Percentiles rank a stretch among this genome's conserved stretches.
Conservation (phyloP, 2,113 vertebrate genomes). For the Chaetura pelagica region DNA sequence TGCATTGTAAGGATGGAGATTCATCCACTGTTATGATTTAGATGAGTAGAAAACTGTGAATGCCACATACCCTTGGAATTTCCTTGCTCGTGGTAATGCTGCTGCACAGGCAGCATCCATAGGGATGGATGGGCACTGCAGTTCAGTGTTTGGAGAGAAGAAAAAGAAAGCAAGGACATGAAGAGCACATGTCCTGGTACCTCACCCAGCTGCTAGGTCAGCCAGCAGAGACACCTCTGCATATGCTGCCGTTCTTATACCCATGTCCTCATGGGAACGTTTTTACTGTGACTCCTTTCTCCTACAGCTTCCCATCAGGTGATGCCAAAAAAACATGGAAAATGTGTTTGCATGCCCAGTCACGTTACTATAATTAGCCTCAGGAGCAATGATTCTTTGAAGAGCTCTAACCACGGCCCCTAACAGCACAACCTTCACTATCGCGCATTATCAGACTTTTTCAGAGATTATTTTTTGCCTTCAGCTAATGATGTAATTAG, state of each 20-base stretch:
- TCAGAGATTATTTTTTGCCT: neutral
- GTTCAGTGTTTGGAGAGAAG: neutral
- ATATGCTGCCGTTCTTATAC: accelerated
- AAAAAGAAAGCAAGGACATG: neutral
- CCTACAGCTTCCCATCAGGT: constrained; percentile 36
- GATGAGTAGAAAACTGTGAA: neutral
- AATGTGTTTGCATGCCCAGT: constrained; percentile 38
- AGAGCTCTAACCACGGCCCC: neutral
- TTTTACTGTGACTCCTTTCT: neutral
- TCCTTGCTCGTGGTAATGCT: accelerated
- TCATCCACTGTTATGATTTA: accelerated
- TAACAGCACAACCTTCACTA: neutral
- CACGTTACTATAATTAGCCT: constrained; percentile 28
- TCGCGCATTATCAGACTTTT: neutral
- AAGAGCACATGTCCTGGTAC: neutral
- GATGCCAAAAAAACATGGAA: constrained; percentile 35
- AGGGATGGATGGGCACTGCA: neutral
- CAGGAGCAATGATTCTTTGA: neutral
- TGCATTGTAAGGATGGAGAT: neutral
- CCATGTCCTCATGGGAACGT: neutral
- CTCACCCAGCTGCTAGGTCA: neutral
- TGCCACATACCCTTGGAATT: neutral
- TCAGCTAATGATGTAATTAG: neutral
- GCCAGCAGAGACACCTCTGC: accelerated
- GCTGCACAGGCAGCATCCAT: neutral